Evolutionary conservation across 2,113 vertebrate species (phyloP), one percentile per base, ranked within the genome.

Genomic region (Aphelocoma coerulescens): DNA sequence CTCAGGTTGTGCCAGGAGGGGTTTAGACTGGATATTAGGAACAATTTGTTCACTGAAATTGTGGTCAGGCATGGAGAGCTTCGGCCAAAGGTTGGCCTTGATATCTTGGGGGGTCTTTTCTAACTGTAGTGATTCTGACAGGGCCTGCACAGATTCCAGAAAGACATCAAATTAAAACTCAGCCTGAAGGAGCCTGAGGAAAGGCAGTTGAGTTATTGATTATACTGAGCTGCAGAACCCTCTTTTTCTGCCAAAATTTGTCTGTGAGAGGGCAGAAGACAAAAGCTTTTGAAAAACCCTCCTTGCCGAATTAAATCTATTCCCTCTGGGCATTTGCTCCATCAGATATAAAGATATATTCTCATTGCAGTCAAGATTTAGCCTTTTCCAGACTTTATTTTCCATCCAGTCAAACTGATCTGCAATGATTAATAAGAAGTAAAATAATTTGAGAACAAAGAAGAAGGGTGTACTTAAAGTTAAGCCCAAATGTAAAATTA

Each of bases 81-180:
- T 41, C 0, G 0, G 41, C 13, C 71, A 57, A 33, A 71, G 16
- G 27, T 3, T 43, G 57, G 63, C 3, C 22, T 24, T 28, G 12
- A 9, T 43, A 21, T 37, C 20, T 19, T 12, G 11, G 43, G 43
- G 65, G 22, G 6, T 13, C 26, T 57, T 49, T 23, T 33, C 41
- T 23, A 7, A 6, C 32, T 32, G 28, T 4, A 23, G 30, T 35
- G 18, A 49, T 43, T 33, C 32, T 27, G n/a, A 5, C 9, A 65
- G 8, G 9, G 7, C 46, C 77, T 33, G 22, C 67, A 30, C 2
- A 39, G 51, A 57, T 52, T 41, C 48, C 48, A 73, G 41, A 20
- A 82, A 93, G 7, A 20, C 35, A 61, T 8, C 48, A 79, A 79
- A 54, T 54, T 28, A 43, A 73, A 88, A 22, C 37, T 8, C 41